A percentile compares a stretch with the other conserved stretches of the same genome.
Evolutionary conservation across 92 coral and sea anemone genomes (phyloP).

Genomic region (Muricea muricata): DNA sequence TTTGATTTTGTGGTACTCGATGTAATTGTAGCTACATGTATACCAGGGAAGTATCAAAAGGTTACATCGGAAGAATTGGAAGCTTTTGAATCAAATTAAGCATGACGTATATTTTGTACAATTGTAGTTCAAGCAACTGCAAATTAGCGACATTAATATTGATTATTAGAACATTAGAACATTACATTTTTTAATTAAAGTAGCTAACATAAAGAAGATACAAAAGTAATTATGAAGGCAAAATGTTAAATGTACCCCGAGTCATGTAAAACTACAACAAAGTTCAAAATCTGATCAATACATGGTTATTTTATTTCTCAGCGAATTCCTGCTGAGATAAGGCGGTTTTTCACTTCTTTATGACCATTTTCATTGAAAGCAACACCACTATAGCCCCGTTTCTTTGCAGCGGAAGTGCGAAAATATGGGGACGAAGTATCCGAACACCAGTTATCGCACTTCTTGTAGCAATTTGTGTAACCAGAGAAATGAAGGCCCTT

Average conservation of each 20-base stretch:
- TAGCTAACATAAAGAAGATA: not conserved
- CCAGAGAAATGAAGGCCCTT: conserved; percentile 34
- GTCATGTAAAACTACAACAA: not conserved
- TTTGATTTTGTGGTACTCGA: too few relatives aligned
- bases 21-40: too few relatives aligned
- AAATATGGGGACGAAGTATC: conserved; percentile 23
- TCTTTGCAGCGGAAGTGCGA: conserved; percentile 21
- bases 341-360: not conserved
- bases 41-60: too few relatives aligned
- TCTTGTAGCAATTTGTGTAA: conserved; percentile 17
- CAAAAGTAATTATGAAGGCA: not conserved
- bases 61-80: too few relatives aligned
- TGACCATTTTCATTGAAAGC: conserved; percentile 65
- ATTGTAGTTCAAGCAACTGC: too few relatives aligned
- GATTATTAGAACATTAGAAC: too few relatives aligned
- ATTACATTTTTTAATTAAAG: too few relatives aligned
- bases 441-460: conserved; percentile 34
- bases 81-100: too few relatives aligned
- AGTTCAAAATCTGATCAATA: not conserved
- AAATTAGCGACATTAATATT: too few relatives aligned
- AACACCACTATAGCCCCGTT: not conserved
- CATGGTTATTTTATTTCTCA: conserved; percentile 3
- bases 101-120: too few relatives aligned
- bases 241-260: too few relatives aligned
- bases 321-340: conserved; percentile 58